Evolutionary conservation across 2,113 vertebrate genomes (phyloP).

Genomic region (Odontophorus gujanensis): DNA sequence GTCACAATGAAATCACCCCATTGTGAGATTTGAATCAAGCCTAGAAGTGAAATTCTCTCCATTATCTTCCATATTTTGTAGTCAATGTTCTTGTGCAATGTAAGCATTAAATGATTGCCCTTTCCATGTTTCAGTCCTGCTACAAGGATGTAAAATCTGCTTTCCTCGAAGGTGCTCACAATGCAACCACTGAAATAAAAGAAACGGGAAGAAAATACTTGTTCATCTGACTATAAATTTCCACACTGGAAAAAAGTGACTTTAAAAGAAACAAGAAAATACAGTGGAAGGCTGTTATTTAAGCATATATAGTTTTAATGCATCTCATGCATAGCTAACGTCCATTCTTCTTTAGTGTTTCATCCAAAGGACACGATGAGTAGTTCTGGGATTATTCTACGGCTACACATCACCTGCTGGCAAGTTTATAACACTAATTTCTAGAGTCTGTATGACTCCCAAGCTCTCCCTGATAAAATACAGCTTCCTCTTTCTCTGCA

Average conservation of each 20-base stretch:
- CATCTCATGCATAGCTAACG: constrained; percentile 39
- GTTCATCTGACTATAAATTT: not conserved
- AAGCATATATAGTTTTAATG: constrained; percentile 4
- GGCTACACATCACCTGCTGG: constrained; percentile 57
- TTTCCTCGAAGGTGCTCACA: not conserved
- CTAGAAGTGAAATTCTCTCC: not conserved
- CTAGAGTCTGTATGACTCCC: not conserved
- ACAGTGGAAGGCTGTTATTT: not conserved
- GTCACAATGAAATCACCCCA: not conserved
- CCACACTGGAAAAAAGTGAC: not conserved
- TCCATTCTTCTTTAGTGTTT: constrained; percentile 28
- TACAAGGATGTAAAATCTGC: not conserved
- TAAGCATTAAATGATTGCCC: not conserved
- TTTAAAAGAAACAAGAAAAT: constrained; percentile 17
- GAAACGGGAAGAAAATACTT: not conserved
- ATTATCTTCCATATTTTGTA: not conserved
- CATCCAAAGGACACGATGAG: constrained; percentile 27
- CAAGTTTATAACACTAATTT: constrained; percentile 61
- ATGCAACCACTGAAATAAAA: not conserved
- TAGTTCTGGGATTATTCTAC: constrained; percentile 30
- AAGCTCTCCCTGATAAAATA: constrained; percentile 32
- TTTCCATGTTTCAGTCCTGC: not conserved
- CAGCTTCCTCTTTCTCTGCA: not conserved
- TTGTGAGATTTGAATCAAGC: not conserved
- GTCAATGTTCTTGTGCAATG: not conserved